Base-by-base conservation (phyloP, 2,888 invertebrate genomes). In the Toxonevra muliebris region DNA sequence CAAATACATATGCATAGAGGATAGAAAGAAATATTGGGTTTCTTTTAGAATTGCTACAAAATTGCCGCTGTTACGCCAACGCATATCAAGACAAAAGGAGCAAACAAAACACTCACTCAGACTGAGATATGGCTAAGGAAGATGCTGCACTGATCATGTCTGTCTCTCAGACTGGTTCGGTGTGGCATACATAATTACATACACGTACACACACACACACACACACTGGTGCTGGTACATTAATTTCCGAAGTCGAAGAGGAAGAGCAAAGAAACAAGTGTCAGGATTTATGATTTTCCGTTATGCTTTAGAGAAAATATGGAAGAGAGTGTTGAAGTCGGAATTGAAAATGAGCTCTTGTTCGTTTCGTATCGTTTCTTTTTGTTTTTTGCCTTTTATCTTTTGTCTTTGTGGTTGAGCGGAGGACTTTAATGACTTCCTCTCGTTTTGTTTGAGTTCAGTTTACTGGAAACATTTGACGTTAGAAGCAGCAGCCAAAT, bases 211-310 rank as follows among this genome's bases (percentile, higher is more conserved):
- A 45, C n/a, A 43, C 41, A 55, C 20, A 12, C 20, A 40, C n/a
- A 43, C 13, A 45, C n/a, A 43, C 41, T 42, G 45, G 55, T 48
- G 57, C 50, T 61, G 61, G 50, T 30, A 20, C 48, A 55, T 61
- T 43, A 66, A 61, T 42, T 57, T 42, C 50, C n/a, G 43, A 45
- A 41, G 30, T 48, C 11, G 30, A 0, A 67, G n/a, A 66, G 66
- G 43, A 65, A 57, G 43, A 63, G 54, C 48, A 58, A 54, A 45
- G 59, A 69, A 74, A 76, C 79, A 80, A 81, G 80, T 82, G 80
- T 74, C 74, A 68, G 75, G 74, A 74, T 75, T 76, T 74, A 74
- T 72, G 70, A 69, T 74, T 66, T 73, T 71, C 74, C 73, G 78
- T 77, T 80, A 77, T 64, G 79, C 75, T 74, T 61, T 55, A 20